Percentiles rank a stretch among this genome's conserved stretches.
Evolutionary conservation across 2,888 invertebrate genomes (phyloP).

Genomic region (Drosophila meridiana): DNA sequence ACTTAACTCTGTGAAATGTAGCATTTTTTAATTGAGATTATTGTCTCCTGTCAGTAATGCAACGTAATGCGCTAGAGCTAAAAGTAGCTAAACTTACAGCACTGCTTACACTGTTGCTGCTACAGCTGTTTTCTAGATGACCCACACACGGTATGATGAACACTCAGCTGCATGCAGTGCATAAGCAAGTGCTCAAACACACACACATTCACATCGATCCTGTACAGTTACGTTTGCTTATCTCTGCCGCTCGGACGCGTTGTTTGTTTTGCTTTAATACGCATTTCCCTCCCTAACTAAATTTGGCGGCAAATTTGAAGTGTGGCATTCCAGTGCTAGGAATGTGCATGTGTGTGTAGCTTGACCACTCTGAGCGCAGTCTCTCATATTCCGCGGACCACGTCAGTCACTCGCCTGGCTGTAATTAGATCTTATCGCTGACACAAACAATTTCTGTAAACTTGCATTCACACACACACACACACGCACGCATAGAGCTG

Average conservation of each 20-base stretch:
- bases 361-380: conserved; percentile 5
- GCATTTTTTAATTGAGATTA: no score
- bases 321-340: not conserved
- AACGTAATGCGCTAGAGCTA: no score
- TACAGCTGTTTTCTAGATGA: not conserved
- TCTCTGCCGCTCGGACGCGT: conserved; percentile 8
- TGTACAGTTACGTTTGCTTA: conserved; percentile 8
- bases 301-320: conserved; percentile 42
- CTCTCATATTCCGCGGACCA: conserved; percentile 20
- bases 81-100: not conserved
- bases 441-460: conserved; percentile 13
- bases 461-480: not conserved
- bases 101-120: not conserved
- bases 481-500: not conserved
- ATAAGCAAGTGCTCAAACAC: not conserved
- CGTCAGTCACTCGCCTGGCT: conserved; percentile 24
- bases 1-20: no score
- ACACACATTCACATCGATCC: not conserved
- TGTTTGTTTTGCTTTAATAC: not conserved
- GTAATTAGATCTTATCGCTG: conserved; percentile 25
- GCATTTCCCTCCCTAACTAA: not conserved
- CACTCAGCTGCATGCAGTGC: not conserved
- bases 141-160: not conserved
- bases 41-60: no score
- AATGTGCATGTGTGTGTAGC: no score